phyloP scores from a whole-genome alignment of 2,888 invertebrate species.

The Rotaria macrura region DNA sequence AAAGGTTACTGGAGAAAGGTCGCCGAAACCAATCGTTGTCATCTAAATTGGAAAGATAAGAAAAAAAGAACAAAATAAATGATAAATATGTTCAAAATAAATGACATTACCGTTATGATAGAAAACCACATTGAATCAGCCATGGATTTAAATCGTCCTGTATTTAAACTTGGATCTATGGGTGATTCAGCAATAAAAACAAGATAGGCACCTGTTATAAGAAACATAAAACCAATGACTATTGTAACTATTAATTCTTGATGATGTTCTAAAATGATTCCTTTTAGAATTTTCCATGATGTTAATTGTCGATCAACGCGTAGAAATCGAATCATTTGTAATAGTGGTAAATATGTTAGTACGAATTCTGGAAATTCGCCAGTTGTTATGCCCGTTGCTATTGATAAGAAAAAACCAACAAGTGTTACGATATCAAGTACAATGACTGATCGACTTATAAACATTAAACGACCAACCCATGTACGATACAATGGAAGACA shows the following conservation, averaged over 20 bases:
- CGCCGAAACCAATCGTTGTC: constrained; percentile 17
- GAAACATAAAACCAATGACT: constrained; percentile 7
- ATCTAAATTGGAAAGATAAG: not conserved
- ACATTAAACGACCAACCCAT: not conserved
- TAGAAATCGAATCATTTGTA: constrained; percentile 31
- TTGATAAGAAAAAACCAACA: not conserved
- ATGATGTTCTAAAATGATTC: constrained; percentile 24
- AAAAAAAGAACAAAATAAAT: not conserved
- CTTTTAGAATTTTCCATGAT: constrained; percentile 28
- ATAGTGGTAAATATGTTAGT: constrained; percentile 16
- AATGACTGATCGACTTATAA: not conserved
- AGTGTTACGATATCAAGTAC: not conserved
- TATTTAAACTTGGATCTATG: not conserved
- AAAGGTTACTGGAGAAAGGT: constrained; percentile 28
- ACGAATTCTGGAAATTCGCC: not conserved
- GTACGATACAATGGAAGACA: not conserved
- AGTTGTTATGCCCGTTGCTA: not conserved
- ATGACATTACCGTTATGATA: not conserved
- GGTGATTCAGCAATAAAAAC: not conserved
- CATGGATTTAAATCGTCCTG: not conserved
- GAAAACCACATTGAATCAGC: not conserved
- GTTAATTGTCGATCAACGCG: constrained; percentile 29
- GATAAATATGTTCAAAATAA: too few species aligned
- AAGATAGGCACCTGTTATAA: constrained; percentile 3
- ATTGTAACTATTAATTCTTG: constrained; percentile 22